These are phyloP conservation scores for Chalcosyrphus nemorum DNA, from an alignment of 2,888 invertebrate genomes.

Conservation along the genomic window DNA sequence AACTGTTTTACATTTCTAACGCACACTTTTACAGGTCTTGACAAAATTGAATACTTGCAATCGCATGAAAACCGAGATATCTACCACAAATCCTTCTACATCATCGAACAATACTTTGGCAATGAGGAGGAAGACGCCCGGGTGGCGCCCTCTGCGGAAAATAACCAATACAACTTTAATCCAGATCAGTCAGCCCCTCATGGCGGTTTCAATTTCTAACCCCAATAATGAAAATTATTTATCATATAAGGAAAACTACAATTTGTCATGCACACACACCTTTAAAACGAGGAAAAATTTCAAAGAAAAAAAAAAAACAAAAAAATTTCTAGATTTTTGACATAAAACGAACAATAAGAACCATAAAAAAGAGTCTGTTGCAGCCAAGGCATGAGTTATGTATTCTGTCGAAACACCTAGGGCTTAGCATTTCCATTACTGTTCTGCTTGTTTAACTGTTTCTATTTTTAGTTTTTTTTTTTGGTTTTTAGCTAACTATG, in stretches of 20 bases:
- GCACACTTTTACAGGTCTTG: conserved; percentile 87
- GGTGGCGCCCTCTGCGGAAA: conserved; percentile 88
- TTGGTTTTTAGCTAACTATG: conserved; percentile 17
- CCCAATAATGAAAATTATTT: conserved; percentile 23
- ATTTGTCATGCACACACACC: conserved; percentile 56
- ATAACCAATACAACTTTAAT: conserved; percentile 88
- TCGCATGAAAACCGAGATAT: conserved; percentile 98
- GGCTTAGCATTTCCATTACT: conserved; percentile 29
- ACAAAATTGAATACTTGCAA: conserved; percentile 98
- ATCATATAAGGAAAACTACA: conserved; percentile 20
- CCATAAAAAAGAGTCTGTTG: not conserved
- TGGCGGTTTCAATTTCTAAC: conserved; percentile 91
- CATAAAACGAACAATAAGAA: conserved; percentile 21
- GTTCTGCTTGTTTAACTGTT: conserved; percentile 15
- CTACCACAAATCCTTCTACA: conserved; percentile 98
- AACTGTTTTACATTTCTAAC: not conserved
- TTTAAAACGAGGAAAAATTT: conserved; percentile 22
- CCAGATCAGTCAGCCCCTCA: conserved; percentile 88
- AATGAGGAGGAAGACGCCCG: conserved; percentile 93
- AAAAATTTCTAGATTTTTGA: conserved; percentile 32
- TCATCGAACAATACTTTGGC: conserved; percentile 97
- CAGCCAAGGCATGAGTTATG: conserved; percentile 20
- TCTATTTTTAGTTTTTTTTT: too few species aligned
- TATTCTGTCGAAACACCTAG: conserved; percentile 25
- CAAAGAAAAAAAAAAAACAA: conserved; percentile 1